A percentile compares a stretch with the other conserved stretches of the same genome.
Conservation (phyloP, 2,888 invertebrate genomes). For the Tetheella fluctuosa region DNA sequence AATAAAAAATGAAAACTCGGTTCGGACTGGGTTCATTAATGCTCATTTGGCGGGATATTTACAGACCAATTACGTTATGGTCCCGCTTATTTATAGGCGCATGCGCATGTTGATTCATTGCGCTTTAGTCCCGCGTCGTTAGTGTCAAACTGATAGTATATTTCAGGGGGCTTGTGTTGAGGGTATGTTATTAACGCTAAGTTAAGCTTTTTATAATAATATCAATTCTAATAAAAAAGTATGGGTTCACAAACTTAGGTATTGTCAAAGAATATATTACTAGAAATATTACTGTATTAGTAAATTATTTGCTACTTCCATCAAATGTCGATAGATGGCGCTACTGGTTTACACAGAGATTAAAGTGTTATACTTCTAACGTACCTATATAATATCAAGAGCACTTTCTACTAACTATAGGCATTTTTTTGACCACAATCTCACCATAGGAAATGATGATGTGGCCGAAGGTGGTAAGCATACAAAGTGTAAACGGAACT, state of each 20-base stretch:
- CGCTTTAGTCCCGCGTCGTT: constrained; percentile 55
- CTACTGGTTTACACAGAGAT: constrained; percentile 24
- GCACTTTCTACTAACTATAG: too few relatives aligned
- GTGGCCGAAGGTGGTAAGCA: too few relatives aligned
- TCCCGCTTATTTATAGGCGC: constrained; percentile 61
- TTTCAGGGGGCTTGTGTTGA: constrained; percentile 50
- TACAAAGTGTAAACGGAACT: too few relatives aligned
- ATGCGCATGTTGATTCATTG: constrained; percentile 61
- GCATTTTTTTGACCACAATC: too few relatives aligned
- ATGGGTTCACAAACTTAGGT: neutral
- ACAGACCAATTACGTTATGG: constrained; percentile 74
- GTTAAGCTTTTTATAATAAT: constrained; percentile 4
- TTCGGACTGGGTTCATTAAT: constrained; percentile 61
- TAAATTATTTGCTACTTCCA: neutral
- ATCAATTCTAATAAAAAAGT: neutral
- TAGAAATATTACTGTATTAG: too few relatives aligned
- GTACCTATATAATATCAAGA: too few relatives aligned
- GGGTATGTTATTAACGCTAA: constrained; percentile 24
- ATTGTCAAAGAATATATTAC: neutral
- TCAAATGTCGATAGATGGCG: constrained; percentile 26
- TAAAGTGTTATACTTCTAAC: constrained; percentile 1
- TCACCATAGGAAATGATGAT: too few relatives aligned
- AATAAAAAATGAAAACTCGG: constrained; percentile 53
- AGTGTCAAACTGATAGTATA: constrained; percentile 59
- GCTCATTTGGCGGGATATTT: constrained; percentile 73